These are phyloP conservation scores for Mactra quadrangularis DNA, from an alignment of 1,140 invertebrate species.

Conservation along the genomic window DNA sequence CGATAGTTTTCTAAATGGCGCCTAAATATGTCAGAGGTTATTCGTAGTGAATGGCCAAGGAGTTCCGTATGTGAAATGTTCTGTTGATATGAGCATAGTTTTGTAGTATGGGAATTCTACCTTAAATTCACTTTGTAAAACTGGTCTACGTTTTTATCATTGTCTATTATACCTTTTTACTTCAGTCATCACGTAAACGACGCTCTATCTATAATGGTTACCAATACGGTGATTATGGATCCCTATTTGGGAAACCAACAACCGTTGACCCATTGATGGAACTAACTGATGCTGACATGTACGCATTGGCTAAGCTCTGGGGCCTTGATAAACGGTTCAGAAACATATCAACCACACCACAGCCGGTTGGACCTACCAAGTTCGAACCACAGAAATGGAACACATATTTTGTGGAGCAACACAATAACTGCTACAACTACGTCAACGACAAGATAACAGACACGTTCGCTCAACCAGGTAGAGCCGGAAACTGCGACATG, in stretches of 20 bases:
- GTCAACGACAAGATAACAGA: slow-evolving; percentile 46
- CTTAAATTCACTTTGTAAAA: too few relatives aligned
- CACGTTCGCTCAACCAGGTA: slow-evolving; percentile 57
- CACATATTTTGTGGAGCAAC: slow-evolving; percentile 7
- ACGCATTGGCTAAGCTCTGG: neutral
- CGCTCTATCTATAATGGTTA: neutral
- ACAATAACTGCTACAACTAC: slow-evolving; percentile 61
- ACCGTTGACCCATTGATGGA: neutral
- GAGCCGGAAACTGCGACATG: slow-evolving; percentile 25
- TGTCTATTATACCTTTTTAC: too few relatives aligned
- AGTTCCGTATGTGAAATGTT: too few relatives aligned
- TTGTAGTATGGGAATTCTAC: too few relatives aligned
- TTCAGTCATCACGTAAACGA: neutral
- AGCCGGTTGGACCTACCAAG: slow-evolving; percentile 5
- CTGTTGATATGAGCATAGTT: too few relatives aligned
- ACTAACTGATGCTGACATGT: slow-evolving; percentile 26
- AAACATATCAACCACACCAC: slow-evolving; percentile 13
- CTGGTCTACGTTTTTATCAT: too few relatives aligned
- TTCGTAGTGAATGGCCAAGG: too few relatives aligned
- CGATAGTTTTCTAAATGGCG: too few relatives aligned
- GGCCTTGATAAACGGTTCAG: slow-evolving; percentile 17
- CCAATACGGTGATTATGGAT: neutral
- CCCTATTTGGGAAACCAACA: neutral
- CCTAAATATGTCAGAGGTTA: too few relatives aligned
- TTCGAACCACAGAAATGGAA: slow-evolving; percentile 38